Base-by-base conservation (phyloP, 2,113 vertebrate species). In the Ammodytes dubius region DNA sequence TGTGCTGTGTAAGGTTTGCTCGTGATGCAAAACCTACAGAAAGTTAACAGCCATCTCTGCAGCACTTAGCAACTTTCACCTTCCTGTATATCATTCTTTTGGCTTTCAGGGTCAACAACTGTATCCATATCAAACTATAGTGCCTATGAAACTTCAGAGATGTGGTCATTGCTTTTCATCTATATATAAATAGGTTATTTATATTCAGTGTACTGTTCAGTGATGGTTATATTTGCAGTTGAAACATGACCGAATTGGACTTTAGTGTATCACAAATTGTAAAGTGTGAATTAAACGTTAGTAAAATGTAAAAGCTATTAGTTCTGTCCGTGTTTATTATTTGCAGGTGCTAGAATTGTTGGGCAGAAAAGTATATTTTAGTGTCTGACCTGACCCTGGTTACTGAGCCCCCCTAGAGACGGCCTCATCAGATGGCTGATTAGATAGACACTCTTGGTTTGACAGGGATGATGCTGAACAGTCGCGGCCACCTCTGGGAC, bases 351-450 rank as follows among this genome's bases (percentile, higher is more conserved):
- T 76, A 46, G 70, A 70, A 66, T 56, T 43, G 7, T 70, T 84
- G 27, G 88, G 63, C 74, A 89, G 79, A 56, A 85, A 77, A 87
- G 84, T 86, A 37, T 71, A 49, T 81, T 65, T 75, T 42, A 54
- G 82, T 57, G 79, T 77, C 19, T 83, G 70, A 40, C 72, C 82
- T 60, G 79, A 89, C 70, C 78, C 61, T 60, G n/a, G 76, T 78
- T 63, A 84, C 45, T 54, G 10, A 49, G 81, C 85, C 88, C 85
- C 88, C 89, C 71, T 27, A 70, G 89, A 88, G 90, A 91, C 84
- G 83, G 74, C 85, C 89, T 89, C 83, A 90, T 93, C 92, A 88
- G 93, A 94, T 95, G 81, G 87, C 81, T 91, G 93, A 94, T 94
- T 91, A 93, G 93, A 93, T 94, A 89, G 92, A 93, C 89, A 83